Conservation (phyloP, 2,113 vertebrate genomes). For the Rhinopomastus cyanomelas region DNA sequence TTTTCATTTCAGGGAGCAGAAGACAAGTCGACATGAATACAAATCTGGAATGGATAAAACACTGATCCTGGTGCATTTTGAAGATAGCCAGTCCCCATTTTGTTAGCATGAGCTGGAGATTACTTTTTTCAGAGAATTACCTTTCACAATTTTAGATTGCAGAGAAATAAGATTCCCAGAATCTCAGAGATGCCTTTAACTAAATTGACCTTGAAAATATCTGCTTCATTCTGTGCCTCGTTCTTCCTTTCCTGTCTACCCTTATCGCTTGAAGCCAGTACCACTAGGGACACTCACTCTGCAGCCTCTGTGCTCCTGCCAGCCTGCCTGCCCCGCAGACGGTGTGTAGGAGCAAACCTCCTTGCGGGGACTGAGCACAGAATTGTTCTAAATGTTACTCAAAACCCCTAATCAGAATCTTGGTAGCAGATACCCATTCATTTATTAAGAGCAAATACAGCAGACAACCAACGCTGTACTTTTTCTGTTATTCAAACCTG, state of each 20-base stretch:
- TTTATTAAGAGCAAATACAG: slow-evolving; percentile 40
- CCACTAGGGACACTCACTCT: neutral
- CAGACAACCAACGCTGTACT: slow-evolving; percentile 43
- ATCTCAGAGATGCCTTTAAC: neutral
- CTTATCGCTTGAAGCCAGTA: neutral
- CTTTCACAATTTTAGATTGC: neutral
- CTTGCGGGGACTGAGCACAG: neutral
- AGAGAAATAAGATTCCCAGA: neutral
- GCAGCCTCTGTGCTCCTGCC: neutral
- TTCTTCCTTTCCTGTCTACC: neutral
- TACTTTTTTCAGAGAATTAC: slow-evolving; percentile 12
- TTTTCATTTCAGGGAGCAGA: neutral
- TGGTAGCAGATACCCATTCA: slow-evolving; percentile 42
- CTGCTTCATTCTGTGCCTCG: neutral
- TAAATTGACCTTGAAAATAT: slow-evolving; percentile 3
- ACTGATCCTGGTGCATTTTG: neutral
- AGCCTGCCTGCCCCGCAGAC: neutral
- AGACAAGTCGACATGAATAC: neutral
- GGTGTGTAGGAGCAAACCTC: neutral
- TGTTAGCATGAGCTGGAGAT: neutral
- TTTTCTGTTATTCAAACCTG: slow-evolving; percentile 65
- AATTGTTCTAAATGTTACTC: neutral
- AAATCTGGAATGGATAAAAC: neutral
- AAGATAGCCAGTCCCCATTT: neutral
- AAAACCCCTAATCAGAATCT: slow-evolving; percentile 13